phyloP scores from a whole-genome alignment of 2,888 invertebrate species.

The Glaucopsyche alexis region DNA sequence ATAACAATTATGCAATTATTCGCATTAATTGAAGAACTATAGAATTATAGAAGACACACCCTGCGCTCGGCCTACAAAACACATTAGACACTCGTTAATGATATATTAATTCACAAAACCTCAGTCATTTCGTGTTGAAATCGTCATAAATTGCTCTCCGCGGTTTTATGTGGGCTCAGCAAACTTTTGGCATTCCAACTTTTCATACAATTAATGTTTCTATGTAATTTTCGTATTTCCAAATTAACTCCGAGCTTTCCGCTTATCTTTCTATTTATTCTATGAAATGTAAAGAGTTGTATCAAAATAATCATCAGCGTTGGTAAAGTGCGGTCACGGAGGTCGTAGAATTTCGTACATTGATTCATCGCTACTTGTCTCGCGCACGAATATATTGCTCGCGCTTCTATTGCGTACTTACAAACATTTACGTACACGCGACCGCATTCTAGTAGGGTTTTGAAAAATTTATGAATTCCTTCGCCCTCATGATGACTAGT shows the following conservation, averaged over 20 bases:
- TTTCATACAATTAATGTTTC: conserved; percentile 27
- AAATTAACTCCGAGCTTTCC: conserved; percentile 3
- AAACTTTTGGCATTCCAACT: conserved; percentile 32
- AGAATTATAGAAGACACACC: neutral
- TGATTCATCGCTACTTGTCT: too few relatives aligned
- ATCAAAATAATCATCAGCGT: neutral
- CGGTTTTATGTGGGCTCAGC: conserved; percentile 45
- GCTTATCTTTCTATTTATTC: conserved; percentile 3
- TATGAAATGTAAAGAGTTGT: neutral
- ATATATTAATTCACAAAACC: conserved; percentile 65
- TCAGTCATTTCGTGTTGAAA: conserved; percentile 55
- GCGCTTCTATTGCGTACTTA: too few relatives aligned
- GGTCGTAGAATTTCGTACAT: too few relatives aligned
- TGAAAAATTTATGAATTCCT: too few relatives aligned
- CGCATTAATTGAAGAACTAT: neutral
- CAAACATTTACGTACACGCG: too few relatives aligned
- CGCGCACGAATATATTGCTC: too few relatives aligned
- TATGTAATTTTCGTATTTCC: conserved; percentile 24
- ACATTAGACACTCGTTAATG: conserved; percentile 62
- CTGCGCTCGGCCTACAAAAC: conserved; percentile 32
- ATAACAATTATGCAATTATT: neutral
- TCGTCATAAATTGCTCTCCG: conserved; percentile 51
- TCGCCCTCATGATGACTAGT: too few relatives aligned
- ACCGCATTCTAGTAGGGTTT: too few relatives aligned
- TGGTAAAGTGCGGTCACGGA: neutral